phyloP scores from a whole-genome alignment of 2,888 invertebrate genomes.

The Muscina levida region DNA sequence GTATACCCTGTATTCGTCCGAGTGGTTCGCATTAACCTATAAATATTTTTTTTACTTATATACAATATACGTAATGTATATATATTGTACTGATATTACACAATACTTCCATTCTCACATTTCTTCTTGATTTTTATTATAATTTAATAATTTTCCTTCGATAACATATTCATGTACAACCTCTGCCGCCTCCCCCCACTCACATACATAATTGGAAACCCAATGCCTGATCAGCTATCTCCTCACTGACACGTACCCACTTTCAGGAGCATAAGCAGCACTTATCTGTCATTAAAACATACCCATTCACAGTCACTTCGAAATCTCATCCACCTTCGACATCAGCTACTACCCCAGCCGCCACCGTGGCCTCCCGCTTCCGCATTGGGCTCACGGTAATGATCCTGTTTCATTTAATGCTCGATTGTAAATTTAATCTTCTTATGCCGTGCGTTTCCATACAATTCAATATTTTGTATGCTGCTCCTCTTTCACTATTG shows the following conservation, averaged over 20 bases:
- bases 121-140: constrained; percentile 15
- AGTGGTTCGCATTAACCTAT: neutral
- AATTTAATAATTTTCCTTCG: constrained; percentile 35
- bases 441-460: constrained; percentile 43
- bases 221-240: too few species aligned
- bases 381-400: neutral
- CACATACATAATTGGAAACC: neutral
- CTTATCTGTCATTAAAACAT: constrained; percentile 51
- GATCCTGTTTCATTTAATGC: constrained; percentile 26
- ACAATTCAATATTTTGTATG: constrained; percentile 36
- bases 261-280: neutral
- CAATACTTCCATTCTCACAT: neutral
- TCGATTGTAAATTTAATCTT: constrained; percentile 54
- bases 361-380: neutral
- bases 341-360: neutral
- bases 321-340: neutral
- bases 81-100: too few species aligned
- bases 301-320: constrained; percentile 24
- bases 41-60: neutral
- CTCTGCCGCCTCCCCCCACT: too few species aligned
- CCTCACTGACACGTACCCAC: too few species aligned
- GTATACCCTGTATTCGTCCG: neutral
- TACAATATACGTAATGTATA: too few species aligned
- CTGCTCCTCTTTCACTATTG: neutral
- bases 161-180: neutral